Evolutionary conservation across 2,113 vertebrate species (phyloP).

Genomic region (Tachysurus vachellii): DNA sequence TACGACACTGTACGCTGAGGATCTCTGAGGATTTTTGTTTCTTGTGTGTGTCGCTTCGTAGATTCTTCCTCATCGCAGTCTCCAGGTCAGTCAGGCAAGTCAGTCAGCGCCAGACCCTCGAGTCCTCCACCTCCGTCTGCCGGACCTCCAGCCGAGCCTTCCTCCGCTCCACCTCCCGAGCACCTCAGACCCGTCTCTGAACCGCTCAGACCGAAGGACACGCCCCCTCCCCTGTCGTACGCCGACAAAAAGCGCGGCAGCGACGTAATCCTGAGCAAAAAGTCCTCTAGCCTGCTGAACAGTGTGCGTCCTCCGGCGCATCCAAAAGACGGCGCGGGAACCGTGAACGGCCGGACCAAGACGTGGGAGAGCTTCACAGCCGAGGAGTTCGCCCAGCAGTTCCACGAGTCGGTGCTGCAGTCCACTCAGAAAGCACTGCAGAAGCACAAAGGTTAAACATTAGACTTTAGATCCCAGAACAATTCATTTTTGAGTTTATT

Average conservation of each 20-base stretch:
- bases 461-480: no score
- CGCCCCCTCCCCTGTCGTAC: slow-evolving; percentile 59
- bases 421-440: slow-evolving; percentile 97
- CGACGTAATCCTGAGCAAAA: slow-evolving; percentile 78
- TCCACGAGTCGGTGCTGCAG: slow-evolving; percentile 97
- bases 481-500: no score
- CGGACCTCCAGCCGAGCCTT: slow-evolving; percentile 62
- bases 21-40: background rate
- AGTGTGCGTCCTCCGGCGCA: slow-evolving; percentile 78
- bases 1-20: background rate
- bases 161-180: slow-evolving; percentile 70
- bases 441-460: slow-evolving; percentile 87
- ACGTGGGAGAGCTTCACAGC: slow-evolving; percentile 94
- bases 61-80: slow-evolving; percentile 71
- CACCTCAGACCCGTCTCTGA: slow-evolving; percentile 77
- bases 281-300: slow-evolving; percentile 84
- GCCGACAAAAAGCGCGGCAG: slow-evolving; percentile 79
- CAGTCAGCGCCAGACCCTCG: slow-evolving; percentile 65
- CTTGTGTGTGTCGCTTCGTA: slow-evolving; percentile 40
- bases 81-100: slow-evolving; percentile 76
- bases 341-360: slow-evolving; percentile 88
- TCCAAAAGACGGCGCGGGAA: slow-evolving; percentile 84
- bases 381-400: slow-evolving; percentile 98
- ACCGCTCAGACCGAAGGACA: slow-evolving; percentile 77
- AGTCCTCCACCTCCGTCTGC: slow-evolving; percentile 67